phyloP scores from a whole-genome alignment of 1,140 invertebrate species.

The Ectropis grisescens region DNA sequence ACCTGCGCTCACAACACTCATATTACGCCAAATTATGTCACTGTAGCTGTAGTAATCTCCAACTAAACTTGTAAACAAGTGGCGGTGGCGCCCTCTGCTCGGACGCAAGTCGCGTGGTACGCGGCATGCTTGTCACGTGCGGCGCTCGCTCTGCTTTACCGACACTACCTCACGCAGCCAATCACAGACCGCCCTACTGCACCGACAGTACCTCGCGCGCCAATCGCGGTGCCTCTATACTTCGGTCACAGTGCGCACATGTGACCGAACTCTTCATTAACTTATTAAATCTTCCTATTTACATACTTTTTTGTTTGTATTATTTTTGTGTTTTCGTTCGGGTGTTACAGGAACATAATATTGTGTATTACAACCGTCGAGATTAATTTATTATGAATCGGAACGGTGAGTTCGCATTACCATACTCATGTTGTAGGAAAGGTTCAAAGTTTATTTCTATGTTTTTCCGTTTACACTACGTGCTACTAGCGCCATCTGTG shows the following conservation, averaged over 20 bases:
- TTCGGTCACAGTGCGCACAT: constrained; percentile 39
- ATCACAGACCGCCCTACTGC: constrained; percentile 23
- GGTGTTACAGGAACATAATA: too few relatives aligned
- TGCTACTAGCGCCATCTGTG: too few relatives aligned
- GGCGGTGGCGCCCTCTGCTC: constrained; percentile 33
- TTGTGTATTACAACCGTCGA: too few relatives aligned
- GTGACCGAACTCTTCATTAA: too few relatives aligned
- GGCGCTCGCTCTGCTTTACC: constrained; percentile 26
- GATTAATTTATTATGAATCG: too few relatives aligned
- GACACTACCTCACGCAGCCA: constrained; percentile 16
- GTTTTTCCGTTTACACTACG: too few relatives aligned
- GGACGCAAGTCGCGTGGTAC: constrained; percentile 1
- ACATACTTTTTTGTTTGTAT: too few relatives aligned
- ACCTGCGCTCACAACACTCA: constrained; percentile 6
- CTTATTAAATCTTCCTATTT: too few relatives aligned
- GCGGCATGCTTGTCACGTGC: constrained; percentile 40
- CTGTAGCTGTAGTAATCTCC: constrained; percentile 11
- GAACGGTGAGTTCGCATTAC: too few relatives aligned
- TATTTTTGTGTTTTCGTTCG: too few relatives aligned
- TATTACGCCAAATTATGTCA: constrained; percentile 56
- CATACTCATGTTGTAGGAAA: too few relatives aligned
- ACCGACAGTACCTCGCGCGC: constrained; percentile 18
- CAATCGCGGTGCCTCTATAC: constrained; percentile 33
- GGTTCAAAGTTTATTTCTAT: too few relatives aligned
- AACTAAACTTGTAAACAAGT: constrained; percentile 36